Evolutionary conservation across 23 tunicate species (phyloP).

Genomic region (Halocynthia aurantium): DNA sequence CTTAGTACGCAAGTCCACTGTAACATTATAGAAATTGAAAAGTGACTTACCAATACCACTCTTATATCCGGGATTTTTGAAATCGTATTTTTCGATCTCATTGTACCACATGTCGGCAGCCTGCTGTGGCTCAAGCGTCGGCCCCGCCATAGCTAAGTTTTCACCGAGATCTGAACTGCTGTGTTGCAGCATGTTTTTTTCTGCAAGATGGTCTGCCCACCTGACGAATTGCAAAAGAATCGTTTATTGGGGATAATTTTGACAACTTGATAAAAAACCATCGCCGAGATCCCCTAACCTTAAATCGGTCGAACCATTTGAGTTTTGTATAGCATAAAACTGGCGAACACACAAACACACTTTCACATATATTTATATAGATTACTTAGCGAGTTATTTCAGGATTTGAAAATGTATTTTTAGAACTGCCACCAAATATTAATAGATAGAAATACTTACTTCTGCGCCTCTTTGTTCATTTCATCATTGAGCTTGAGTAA

Average conservation of each 20-base stretch:
- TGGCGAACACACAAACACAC: too few species aligned
- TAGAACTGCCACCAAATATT: neutral
- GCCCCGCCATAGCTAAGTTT: conserved; percentile 58
- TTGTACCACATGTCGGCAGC: conserved; percentile 71
- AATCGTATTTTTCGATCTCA: conserved; percentile 67
- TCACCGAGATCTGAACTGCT: conserved; percentile 52
- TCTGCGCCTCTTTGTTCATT: conserved; percentile 50
- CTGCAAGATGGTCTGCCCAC: conserved; percentile 58
- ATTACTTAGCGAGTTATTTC: too few species aligned
- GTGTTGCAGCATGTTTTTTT: conserved; percentile 28
- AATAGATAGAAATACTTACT: conserved; percentile 22
- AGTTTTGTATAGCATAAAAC: too few species aligned
- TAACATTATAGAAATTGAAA: neutral
- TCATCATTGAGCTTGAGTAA: conserved; percentile 43
- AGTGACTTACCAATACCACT: conserved; percentile 31
- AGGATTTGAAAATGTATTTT: too few species aligned
- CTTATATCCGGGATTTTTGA: conserved; percentile 50
- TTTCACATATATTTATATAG: too few species aligned
- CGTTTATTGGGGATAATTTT: neutral
- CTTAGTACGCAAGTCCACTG: too few species aligned
- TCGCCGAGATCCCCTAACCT: too few species aligned
- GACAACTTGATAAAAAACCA: conserved; percentile 1
- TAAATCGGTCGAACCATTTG: too few species aligned
- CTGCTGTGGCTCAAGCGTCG: conserved; percentile 23
- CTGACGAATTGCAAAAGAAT: neutral